Conservation (phyloP, 2,113 vertebrate genomes). For the Daphoenositta chrysoptera region DNA sequence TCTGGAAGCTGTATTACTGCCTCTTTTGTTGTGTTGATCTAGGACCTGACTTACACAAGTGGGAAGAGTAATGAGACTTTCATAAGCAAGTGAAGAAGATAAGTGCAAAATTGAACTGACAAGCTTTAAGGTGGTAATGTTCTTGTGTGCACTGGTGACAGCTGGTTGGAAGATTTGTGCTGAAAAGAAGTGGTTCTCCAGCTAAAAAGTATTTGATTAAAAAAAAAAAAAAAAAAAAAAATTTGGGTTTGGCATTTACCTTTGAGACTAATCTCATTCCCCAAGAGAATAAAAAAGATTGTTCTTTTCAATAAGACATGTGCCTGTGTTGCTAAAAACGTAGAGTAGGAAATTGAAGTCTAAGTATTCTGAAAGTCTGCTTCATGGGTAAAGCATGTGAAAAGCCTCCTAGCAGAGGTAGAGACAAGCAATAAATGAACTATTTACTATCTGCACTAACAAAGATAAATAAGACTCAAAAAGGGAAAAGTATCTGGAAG, state of each 20-base stretch:
- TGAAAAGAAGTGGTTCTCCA: not conserved
- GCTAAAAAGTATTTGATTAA: not conserved
- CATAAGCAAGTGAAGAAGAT: not conserved
- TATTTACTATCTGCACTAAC: not conserved
- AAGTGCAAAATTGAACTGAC: not conserved
- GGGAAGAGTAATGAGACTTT: not conserved
- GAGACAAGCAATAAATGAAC: not conserved
- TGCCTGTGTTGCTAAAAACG: not conserved
- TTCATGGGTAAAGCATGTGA: not conserved
- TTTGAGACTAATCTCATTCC: not conserved
- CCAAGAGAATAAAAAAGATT: not conserved
- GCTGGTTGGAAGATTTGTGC: not conserved
- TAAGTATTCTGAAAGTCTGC: not conserved
- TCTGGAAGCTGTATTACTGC: not conserved
- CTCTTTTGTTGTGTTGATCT: not conserved
- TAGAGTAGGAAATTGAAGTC: not conserved
- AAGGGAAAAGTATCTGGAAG: not conserved
- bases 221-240: not conserved
- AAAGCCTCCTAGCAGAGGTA: not conserved
- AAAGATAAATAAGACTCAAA: not conserved
- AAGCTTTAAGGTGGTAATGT: not conserved
- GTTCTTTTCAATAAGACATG: not conserved
- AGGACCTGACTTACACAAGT: not conserved
- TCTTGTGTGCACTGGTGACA: not conserved
- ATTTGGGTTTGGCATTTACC: not conserved